phyloP scores from a whole-genome alignment of 2,113 vertebrate species.

The Taurulus bubalis region DNA sequence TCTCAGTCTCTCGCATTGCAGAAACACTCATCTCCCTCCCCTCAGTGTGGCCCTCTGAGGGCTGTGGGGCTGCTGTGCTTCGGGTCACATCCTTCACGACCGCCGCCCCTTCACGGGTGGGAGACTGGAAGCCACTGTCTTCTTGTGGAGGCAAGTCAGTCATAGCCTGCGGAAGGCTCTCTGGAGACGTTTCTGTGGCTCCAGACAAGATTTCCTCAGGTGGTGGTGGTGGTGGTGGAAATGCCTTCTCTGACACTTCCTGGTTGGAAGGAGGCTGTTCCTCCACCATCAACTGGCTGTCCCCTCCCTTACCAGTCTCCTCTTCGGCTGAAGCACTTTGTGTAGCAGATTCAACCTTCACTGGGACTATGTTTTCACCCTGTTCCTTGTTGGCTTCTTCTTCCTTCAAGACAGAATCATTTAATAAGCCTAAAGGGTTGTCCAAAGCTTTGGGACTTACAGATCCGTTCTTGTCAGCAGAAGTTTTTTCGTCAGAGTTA shows the following conservation, averaged over 20 bases:
- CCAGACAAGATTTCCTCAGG: too few species aligned
- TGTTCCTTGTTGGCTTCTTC: conserved; percentile 16
- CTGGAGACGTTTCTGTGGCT: too few species aligned
- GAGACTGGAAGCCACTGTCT: too few species aligned
- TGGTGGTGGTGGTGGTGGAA: neutral
- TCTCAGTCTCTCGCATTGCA: conserved; percentile 16
- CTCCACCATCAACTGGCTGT: conserved; percentile 23
- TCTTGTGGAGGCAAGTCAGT: too few species aligned
- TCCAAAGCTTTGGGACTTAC: neutral
- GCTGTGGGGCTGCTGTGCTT: neutral
- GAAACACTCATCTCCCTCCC: neutral
- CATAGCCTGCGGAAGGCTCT: too few species aligned
- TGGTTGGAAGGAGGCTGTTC: neutral
- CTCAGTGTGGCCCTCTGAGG: neutral
- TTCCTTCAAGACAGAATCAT: conserved; percentile 62
- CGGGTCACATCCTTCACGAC: fast-evolving
- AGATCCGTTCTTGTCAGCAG: conserved; percentile 43
- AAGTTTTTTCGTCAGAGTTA: neutral
- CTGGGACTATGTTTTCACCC: neutral
- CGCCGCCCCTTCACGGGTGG: too few species aligned
- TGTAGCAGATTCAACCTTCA: conserved; percentile 2
- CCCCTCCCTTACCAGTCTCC: conserved; percentile 42
- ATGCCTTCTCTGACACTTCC: conserved; percentile 25
- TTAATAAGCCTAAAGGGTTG: conserved; percentile 40
- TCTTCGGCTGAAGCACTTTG: conserved; percentile 33